phyloP scores from a whole-genome alignment of 2,797 vertebrate genomes.

The Mus caroli region DNA sequence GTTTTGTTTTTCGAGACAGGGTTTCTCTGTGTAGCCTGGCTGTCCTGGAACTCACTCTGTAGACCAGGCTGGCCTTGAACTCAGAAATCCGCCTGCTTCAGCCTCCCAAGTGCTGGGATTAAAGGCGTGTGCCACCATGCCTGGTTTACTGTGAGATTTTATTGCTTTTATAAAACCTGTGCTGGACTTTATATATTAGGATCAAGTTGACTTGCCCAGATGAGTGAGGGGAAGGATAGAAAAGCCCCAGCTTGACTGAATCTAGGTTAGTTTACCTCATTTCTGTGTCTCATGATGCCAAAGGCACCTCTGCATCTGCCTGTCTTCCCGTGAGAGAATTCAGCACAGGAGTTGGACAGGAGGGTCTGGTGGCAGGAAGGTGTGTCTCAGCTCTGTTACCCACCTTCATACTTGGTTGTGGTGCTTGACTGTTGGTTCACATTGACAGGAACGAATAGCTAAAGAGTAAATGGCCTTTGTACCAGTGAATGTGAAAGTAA shows the following conservation, averaged over 20 bases:
- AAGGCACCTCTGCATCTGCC: background rate
- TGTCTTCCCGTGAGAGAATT: background rate
- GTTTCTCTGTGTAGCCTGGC: too few relatives aligned
- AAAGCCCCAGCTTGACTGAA: background rate
- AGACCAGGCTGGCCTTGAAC: too few relatives aligned
- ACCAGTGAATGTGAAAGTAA: background rate
- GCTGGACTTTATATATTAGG: background rate
- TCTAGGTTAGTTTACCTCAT: background rate
- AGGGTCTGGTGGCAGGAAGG: background rate
- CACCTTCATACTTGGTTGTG: background rate
- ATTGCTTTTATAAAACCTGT: background rate
- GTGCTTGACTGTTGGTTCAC: background rate
- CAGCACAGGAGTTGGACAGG: background rate
- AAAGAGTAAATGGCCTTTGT: background rate
- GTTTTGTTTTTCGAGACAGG: too few relatives aligned
- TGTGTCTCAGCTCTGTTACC: too few relatives aligned
- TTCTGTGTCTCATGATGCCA: background rate
- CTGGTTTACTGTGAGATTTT: background rate
- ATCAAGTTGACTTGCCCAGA: background rate
- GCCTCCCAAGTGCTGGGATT: too few relatives aligned
- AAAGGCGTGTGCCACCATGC: too few relatives aligned
- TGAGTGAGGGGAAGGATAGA: background rate
- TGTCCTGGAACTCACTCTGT: too few relatives aligned
- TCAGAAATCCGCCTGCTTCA: too few relatives aligned
- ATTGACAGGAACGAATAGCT: background rate